Percentiles rank a stretch among this genome's conserved stretches.
Conservation (phyloP, 1,140 invertebrate genomes). For the Octopus sinensis region DNA sequence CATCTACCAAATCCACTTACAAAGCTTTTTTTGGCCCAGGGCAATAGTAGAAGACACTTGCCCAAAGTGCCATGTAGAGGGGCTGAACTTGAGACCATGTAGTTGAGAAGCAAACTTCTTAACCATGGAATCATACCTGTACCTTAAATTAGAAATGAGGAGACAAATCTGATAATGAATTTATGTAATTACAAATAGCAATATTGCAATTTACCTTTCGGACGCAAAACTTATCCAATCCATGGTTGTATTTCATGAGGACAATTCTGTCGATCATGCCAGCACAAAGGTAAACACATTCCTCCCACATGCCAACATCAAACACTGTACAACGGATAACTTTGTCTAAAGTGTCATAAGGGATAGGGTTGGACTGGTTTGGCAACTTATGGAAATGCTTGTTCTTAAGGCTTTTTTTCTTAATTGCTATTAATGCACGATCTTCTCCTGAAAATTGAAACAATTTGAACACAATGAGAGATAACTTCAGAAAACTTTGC, state of each 20-base stretch:
- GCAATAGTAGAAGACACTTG: too few relatives aligned
- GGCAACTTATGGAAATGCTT: constrained; percentile 60
- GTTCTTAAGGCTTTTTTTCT: constrained; percentile 66
- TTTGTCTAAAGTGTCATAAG: constrained; percentile 58
- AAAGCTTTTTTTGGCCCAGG: too few relatives aligned
- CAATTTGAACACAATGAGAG: constrained; percentile 10
- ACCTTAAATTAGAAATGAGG: neutral
- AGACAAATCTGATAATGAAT: neutral
- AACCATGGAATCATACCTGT: neutral
- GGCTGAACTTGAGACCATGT: too few relatives aligned
- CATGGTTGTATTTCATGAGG: constrained; percentile 53
- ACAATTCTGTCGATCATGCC: constrained; percentile 67
- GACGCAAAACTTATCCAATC: constrained; percentile 46
- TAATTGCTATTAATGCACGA: constrained; percentile 66
- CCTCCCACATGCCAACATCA: constrained; percentile 56
- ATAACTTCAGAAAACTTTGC: neutral
- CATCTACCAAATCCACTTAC: too few relatives aligned
- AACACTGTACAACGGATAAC: constrained; percentile 67
- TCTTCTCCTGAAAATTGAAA: constrained; percentile 61
- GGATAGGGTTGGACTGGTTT: constrained; percentile 61
- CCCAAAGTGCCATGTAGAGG: too few relatives aligned
- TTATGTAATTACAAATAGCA: neutral
- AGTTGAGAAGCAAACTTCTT: too few relatives aligned
- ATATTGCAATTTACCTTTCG: constrained; percentile 44
- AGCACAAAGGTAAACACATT: constrained; percentile 61